These are phyloP conservation scores for Harpagoxenus sublaevis DNA, from an alignment of 2,888 invertebrate species.

Conservation along the genomic window DNA sequence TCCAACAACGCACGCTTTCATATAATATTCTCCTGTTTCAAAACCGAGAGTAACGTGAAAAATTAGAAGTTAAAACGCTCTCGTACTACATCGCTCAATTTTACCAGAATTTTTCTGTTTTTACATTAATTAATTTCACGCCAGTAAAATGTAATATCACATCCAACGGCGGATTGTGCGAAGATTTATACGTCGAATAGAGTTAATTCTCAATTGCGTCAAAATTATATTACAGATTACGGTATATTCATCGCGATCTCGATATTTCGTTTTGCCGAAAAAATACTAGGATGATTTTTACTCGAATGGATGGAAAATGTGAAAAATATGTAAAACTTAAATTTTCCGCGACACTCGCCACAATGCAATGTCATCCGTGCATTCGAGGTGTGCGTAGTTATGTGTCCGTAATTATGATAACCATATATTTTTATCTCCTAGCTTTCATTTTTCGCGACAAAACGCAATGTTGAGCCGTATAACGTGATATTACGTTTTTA, in stretches of 20 bases:
- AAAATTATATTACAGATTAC: slow-evolving; percentile 32
- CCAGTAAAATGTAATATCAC: slow-evolving; percentile 38
- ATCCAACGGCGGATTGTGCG: neutral
- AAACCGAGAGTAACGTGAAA: neutral
- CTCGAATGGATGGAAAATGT: neutral
- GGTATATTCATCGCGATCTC: neutral
- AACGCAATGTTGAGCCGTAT: neutral
- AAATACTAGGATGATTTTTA: slow-evolving; percentile 60
- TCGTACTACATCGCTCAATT: neutral
- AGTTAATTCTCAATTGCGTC: slow-evolving; percentile 36
- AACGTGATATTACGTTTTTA: slow-evolving; percentile 43
- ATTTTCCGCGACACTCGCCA: slow-evolving; percentile 1
- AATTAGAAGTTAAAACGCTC: slow-evolving; percentile 15
- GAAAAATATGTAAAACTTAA: slow-evolving; percentile 13
- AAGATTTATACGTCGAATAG: slow-evolving; percentile 32
- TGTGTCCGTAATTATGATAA: slow-evolving; percentile 52
- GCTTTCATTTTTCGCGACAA: slow-evolving; percentile 28
- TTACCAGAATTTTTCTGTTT: slow-evolving; percentile 37
- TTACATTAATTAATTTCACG: slow-evolving; percentile 32
- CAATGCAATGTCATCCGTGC: neutral
- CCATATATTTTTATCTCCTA: slow-evolving; percentile 12
- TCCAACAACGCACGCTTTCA: neutral
- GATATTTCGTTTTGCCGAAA: neutral
- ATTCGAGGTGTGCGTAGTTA: neutral
- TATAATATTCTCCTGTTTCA: neutral